Base-by-base conservation (phyloP, 2,797 vertebrate species). In the Threskiornis aethiopicus region DNA sequence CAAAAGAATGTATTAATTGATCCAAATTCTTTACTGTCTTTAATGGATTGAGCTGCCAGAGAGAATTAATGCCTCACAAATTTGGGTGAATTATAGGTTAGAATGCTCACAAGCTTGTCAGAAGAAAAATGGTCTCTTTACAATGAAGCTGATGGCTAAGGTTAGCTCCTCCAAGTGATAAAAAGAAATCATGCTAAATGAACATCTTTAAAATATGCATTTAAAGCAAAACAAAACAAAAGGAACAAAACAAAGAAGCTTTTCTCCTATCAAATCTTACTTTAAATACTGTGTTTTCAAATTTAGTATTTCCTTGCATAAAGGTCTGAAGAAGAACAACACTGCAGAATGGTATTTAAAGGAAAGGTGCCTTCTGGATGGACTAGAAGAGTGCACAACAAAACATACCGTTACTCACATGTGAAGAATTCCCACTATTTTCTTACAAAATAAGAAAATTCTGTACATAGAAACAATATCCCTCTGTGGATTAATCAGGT, bases 21-120 rank as follows among this genome's bases (percentile, higher is more conserved):
- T 96, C 87, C 82, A 92, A 91, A 94, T 94, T 94, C 91, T 93
- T 91, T 89, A 81, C 94, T 81, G 41, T 93, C 93, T 95, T 96
- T 97, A 98, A 97, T 97, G 96, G 97, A 98, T 96, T 97, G 96
- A 98, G 97, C 93, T 98, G 98, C 97, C 97, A 97, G 91, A 95
- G 96, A 97, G 96, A 97, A 98, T 97, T 96, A 97, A 98, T 97
- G 97, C 92, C 95, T 98, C 95, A 82, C 93, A 96, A 84, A 94
- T 97, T 96, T 97, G 72, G 87, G 84, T 97, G 96, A 97, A 97
- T 97, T 95, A 95, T 96, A 95, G 92, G 97, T 92, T 97, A 87
- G 89, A 69, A 46, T 96, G 84, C 79, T 97, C 95, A 91, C 87
- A 87, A 89, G 79, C 89, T 95, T 97, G 95, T 97, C 96, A 97